Evolutionary conservation across 2,113 vertebrate genomes (phyloP).

Genomic region (Chionodraco myersi): DNA sequence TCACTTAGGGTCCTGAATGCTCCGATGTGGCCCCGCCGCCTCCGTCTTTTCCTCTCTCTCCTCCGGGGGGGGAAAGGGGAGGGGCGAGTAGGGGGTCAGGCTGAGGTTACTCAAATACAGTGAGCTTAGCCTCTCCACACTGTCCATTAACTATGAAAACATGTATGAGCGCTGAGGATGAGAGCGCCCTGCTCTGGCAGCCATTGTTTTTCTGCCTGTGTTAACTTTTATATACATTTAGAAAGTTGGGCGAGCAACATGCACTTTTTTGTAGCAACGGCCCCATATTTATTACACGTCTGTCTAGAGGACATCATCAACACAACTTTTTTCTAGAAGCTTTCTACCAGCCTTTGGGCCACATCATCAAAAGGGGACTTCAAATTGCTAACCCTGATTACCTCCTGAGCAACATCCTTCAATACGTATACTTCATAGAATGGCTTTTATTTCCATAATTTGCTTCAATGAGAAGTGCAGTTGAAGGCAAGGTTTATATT

Average conservation of each 20-base stretch:
- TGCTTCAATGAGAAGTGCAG: neutral
- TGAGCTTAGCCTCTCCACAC: conserved; percentile 76
- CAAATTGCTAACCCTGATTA: neutral
- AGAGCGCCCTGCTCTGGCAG: conserved; percentile 69
- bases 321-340: too few species aligned
- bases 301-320: neutral
- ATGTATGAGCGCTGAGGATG: conserved; percentile 63
- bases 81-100: conserved; percentile 72
- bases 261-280: conserved; percentile 39
- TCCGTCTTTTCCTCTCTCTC: conserved; percentile 15
- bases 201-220: conserved; percentile 70
- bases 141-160: conserved; percentile 86
- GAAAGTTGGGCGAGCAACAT: conserved; percentile 40
- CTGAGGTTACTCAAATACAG: conserved; percentile 85
- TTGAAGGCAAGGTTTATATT: neutral
- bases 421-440: neutral
- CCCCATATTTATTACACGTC: conserved; percentile 2
- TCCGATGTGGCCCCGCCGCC: conserved; percentile 15
- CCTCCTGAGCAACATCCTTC: neutral
- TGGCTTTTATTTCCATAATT: neutral
- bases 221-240: conserved; percentile 60
- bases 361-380: too few species aligned
- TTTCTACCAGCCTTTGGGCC: too few species aligned
- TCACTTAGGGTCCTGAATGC: conserved; percentile 44
- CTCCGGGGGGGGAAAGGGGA: conserved; percentile 36